Evolutionary conservation across 1,140 invertebrate genomes (phyloP), one percentile per base, ranked within the genome.

Genomic region (Oreohelix idahoensis): DNA sequence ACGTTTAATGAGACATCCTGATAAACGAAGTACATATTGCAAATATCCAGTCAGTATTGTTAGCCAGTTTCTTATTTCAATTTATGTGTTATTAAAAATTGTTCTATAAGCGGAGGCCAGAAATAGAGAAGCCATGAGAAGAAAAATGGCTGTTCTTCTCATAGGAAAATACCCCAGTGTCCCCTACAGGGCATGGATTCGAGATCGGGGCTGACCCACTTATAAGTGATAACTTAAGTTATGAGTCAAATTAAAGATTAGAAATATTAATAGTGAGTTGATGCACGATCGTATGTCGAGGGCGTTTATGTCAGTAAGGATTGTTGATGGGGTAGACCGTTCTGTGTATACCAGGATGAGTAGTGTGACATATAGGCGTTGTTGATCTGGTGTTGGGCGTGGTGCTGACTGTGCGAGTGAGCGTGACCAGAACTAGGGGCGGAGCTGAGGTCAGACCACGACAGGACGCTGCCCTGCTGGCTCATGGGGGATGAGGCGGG

Each of bases 341-440:
- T 88, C 35, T 90, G 87, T 23, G 84, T 80, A 63, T 91, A 90
- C 89, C 89, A 90, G 23, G 89, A 86, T 20, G 87, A 84, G 83
- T 89, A 88, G 49, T 90, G 88, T 15, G 87, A 84, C 84, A 86
- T 86, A 63, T 88, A 87, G 38, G 87, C 85, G 84, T 88, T 89
- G 84, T 84, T 79, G 36, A 79, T 79, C 38, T 87, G 83, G 71
- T 88, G 87, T 51, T 86, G 86, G 69, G 84, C 83, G 66, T 86
- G 85, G 45, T 83, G 76, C 11, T 69, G 80, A 1, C 84, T 83
- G 82, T 84, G 83, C 53, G 83, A 38, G 66, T 83, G 77, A 75
- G 81, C 63, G 51, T 45, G 49, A 39, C 78, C 51, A 49, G 81
- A 38, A 82, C 39, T 66, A 23, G 85, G 76, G 77, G 51, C 84